Conservation (phyloP, 2,113 vertebrate genomes). For the Cavia aperea region DNA sequence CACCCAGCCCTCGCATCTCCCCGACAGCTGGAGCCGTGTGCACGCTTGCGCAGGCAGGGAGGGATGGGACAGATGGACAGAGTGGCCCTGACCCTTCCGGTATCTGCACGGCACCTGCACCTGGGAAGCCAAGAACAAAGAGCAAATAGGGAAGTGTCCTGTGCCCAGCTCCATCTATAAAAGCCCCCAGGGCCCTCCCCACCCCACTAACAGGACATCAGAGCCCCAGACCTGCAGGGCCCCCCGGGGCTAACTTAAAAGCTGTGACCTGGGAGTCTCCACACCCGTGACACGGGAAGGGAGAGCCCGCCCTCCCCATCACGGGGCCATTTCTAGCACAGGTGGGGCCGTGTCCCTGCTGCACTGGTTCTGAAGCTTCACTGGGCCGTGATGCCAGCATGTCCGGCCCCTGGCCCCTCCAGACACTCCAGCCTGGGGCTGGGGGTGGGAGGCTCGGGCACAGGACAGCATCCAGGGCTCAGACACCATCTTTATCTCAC, state of each 20-base stretch:
- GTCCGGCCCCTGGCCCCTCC: too few species aligned
- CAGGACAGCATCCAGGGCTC: accelerated
- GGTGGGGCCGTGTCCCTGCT: not conserved
- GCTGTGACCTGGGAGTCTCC: not conserved
- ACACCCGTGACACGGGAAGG: too few species aligned
- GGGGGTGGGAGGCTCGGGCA: not conserved
- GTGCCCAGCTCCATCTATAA: not conserved
- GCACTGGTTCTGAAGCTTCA: not conserved
- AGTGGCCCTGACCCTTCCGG: accelerated
- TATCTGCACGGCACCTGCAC: accelerated
- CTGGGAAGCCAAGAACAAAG: not conserved
- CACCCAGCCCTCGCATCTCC: accelerated
- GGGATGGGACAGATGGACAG: not conserved
- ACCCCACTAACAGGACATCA: accelerated
- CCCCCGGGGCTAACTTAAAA: accelerated
- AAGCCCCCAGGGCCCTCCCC: not conserved
- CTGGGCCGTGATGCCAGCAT: not conserved
- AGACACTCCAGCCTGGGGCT: accelerated
- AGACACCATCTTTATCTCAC: accelerated
- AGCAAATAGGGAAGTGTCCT: too few species aligned
- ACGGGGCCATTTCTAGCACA: accelerated
- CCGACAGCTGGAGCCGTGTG: not conserved
- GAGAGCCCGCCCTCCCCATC: not conserved
- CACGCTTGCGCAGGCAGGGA: not conserved
- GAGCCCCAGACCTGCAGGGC: not conserved